A percentile compares a stretch with the other conserved stretches of the same genome.
phyloP scores from a whole-genome alignment of 1,140 invertebrate species.

The Zaprionus capensis region DNA sequence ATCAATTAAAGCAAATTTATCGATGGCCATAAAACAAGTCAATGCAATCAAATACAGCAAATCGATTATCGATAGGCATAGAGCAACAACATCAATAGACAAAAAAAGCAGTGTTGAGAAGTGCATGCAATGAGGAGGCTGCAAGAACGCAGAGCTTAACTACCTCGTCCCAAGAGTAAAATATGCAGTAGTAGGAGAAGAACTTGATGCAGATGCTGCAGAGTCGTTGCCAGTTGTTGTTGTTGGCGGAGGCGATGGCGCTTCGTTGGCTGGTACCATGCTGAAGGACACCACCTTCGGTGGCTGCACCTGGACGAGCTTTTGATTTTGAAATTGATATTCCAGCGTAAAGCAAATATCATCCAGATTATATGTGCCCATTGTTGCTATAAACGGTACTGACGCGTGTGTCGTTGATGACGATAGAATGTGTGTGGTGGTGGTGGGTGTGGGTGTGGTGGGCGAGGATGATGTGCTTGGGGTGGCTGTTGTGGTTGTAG shows the following conservation, averaged over 20 bases:
- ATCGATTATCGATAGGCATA: neutral
- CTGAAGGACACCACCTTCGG: conserved; percentile 71
- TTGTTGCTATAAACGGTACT: conserved; percentile 51
- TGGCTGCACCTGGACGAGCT: conserved; percentile 79
- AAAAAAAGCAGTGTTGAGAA: conserved; percentile 19
- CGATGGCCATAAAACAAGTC: neutral
- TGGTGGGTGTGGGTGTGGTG: conserved; percentile 37
- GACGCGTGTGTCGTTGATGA: conserved; percentile 14
- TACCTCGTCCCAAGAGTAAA: conserved; percentile 76
- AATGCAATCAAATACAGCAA: neutral
- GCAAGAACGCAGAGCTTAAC: conserved; percentile 37
- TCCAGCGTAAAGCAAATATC: conserved; percentile 80
- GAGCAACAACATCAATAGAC: conserved; percentile 15
- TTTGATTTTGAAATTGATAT: conserved; percentile 78
- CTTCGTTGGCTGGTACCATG: conserved; percentile 49
- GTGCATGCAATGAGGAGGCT: conserved; percentile 35
- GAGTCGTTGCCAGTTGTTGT: conserved; percentile 51
- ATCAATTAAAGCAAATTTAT: neutral
- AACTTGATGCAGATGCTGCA: conserved; percentile 37
- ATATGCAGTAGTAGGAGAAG: conserved; percentile 59
- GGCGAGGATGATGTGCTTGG: conserved; percentile 32
- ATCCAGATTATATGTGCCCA: conserved; percentile 66
- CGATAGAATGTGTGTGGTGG: conserved; percentile 54
- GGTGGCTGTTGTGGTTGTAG: conserved; percentile 3
- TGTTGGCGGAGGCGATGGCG: conserved; percentile 15